These are phyloP conservation scores for Falco novaeseelandiae DNA, from an alignment of 2,797 vertebrate species.

Conservation along the genomic window DNA sequence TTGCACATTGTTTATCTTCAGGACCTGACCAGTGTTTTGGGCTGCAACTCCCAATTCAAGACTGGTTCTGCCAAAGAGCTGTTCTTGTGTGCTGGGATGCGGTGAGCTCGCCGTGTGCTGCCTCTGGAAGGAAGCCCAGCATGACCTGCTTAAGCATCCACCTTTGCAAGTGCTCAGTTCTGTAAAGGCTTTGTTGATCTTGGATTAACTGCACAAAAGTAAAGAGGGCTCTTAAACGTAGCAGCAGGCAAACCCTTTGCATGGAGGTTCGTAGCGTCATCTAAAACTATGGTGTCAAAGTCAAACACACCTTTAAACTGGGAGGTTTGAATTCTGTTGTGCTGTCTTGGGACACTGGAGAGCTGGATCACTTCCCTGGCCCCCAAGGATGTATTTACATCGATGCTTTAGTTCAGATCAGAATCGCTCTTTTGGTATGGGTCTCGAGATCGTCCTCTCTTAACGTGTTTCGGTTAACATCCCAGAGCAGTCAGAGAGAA, in stretches of 20 bases:
- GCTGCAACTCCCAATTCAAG: not conserved
- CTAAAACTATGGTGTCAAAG: not conserved
- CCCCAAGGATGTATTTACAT: not conserved
- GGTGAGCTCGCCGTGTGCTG: not conserved
- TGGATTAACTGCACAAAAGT: not conserved
- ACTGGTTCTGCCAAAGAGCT: not conserved
- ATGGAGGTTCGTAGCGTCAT: not conserved
- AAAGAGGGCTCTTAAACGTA: not conserved
- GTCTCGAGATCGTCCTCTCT: not conserved
- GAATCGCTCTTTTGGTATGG: rapidly evolving
- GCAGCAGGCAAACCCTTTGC: not conserved
- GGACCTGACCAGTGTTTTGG: not conserved
- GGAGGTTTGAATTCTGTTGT: not conserved
- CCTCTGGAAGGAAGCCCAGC: not conserved
- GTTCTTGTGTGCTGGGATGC: too few species aligned
- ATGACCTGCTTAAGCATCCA: not conserved
- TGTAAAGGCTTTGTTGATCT: not conserved
- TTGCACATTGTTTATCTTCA: not conserved
- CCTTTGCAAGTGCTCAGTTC: not conserved
- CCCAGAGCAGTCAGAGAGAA: not conserved
- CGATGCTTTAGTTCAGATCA: not conserved
- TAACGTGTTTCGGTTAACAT: not conserved
- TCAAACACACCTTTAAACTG: not conserved
- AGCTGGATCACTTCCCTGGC: not conserved
- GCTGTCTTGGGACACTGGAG: not conserved